Percentiles rank a stretch among this genome's conserved stretches.
Conservation (phyloP, 2,888 invertebrate species). For the Rhyacophila evoluta region DNA sequence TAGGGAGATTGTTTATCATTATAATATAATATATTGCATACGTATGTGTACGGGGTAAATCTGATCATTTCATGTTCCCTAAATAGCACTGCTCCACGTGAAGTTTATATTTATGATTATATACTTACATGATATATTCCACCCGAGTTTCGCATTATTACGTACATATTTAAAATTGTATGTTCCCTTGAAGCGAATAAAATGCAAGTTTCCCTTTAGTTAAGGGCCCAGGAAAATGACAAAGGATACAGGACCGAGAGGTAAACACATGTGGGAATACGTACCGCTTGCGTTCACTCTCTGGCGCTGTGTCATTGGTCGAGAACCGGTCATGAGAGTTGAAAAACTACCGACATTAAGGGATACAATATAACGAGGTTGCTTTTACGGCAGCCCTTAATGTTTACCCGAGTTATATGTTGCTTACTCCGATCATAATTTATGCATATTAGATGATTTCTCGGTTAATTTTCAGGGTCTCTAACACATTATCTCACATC, state of each 20-base stretch:
- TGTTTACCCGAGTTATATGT: neutral
- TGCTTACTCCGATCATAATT: neutral
- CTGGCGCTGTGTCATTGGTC: neutral
- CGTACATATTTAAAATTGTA: constrained; percentile 15
- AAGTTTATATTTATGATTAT: neutral
- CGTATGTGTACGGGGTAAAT: too few relatives aligned
- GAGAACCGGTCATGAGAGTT: constrained; percentile 17
- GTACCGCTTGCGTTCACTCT: neutral
- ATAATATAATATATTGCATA: too few relatives aligned
- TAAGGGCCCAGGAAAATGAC: constrained; percentile 14
- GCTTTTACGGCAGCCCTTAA: neutral
- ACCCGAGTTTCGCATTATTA: constrained; percentile 2
- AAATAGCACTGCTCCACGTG: neutral
- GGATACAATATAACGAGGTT: neutral
- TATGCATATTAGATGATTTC: neutral
- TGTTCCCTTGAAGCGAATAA: constrained; percentile 12
- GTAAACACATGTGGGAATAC: constrained; percentile 24
- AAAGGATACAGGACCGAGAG: constrained; percentile 1
- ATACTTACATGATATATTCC: constrained; percentile 9
- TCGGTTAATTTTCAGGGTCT: too few relatives aligned
- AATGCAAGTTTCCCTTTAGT: constrained; percentile 16
- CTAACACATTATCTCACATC: too few relatives aligned
- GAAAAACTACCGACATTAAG: constrained; percentile 18
- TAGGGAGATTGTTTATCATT: too few relatives aligned
- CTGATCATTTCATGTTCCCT: neutral